Evolutionary conservation across 2,888 invertebrate genomes (phyloP), one percentile per base, ranked within the genome.

Genomic region (Acleris holmiana): DNA sequence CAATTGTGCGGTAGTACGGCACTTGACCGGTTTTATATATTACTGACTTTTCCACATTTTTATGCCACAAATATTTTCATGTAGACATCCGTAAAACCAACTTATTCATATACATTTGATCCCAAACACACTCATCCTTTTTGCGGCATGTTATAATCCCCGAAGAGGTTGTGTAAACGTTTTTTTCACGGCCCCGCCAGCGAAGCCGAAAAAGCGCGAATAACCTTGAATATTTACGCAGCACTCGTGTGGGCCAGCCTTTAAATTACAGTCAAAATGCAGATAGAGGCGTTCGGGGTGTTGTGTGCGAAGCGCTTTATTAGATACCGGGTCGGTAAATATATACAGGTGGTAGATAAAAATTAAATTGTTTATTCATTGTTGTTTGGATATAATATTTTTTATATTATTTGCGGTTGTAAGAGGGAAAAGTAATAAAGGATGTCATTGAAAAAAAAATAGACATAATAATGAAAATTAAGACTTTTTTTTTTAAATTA

Each of bases 161-260:
- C 18, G 17, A 47, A 47, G 7, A 47, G 47, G 47, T 18, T 47
- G 18, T 10, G 47, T 18, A 7, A 17, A 55, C 56, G 41, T 18
- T 25, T 19, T 44, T 48, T 47, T 46, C 51, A 57, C 57, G 58
- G 58, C 57, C 53, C 58, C 4, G n/a, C 53, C 25, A 13, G 35
- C 47, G 25, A 23, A 53, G 25, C 63, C 47, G 47, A 58, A 64
- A 60, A 64, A 81, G 79, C 80, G 73, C 75, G 75, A 80, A 78
- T 86, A 85, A 82, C 85, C 85, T 86, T 84, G 86, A 86, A 88
- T 88, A 88, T 88, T 88, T 85, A 88, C 71, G 69, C 73, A 69
- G 40, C 13, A 23, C 56, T 49, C 41, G 35, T 64, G 58, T 63
- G 57, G 51, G 57, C 40, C 46, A 15, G 53, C 53, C 63, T 58